These are phyloP conservation scores for Amorpha juglandis DNA, from an alignment of 2,888 invertebrate species.

Conservation along the genomic window DNA sequence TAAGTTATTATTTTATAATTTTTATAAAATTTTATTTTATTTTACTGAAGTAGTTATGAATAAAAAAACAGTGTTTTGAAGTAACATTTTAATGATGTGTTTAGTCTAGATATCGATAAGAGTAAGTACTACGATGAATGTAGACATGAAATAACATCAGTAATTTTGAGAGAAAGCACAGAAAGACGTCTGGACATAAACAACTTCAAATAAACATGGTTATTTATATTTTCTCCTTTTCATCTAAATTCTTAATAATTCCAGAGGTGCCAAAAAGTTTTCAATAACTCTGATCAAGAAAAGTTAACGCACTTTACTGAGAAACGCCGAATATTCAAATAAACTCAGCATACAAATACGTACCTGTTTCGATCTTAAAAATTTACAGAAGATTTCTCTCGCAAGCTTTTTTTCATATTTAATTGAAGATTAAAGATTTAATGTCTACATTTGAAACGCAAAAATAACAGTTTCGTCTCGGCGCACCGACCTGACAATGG, in stretches of 20 bases:
- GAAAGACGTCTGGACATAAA: not conserved
- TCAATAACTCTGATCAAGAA: slow-evolving; percentile 12
- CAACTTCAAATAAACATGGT: not conserved
- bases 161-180: not conserved
- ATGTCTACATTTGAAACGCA: slow-evolving; percentile 43
- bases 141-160: not conserved
- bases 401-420: slow-evolving; percentile 4
- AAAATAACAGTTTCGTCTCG: slow-evolving; percentile 64
- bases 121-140: too few relatives aligned
- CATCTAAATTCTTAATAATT: not conserved
- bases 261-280: slow-evolving; percentile 1
- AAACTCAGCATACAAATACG: slow-evolving; percentile 2
- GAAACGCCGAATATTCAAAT: slow-evolving; percentile 17
- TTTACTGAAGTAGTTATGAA: too few relatives aligned
- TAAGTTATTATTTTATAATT: too few relatives aligned
- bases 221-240: slow-evolving; percentile 2
- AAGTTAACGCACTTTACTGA: slow-evolving; percentile 3
- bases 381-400: not conserved
- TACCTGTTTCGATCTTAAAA: not conserved
- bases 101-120: too few relatives aligned
- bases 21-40: too few relatives aligned
- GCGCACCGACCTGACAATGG: slow-evolving; percentile 55
- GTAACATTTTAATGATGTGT: too few relatives aligned
- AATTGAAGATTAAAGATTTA: slow-evolving; percentile 20
- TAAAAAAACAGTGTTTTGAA: too few relatives aligned